Evolutionary conservation across 1,140 invertebrate species (phyloP).

Genomic region (Rhopalosiphum maidis): DNA sequence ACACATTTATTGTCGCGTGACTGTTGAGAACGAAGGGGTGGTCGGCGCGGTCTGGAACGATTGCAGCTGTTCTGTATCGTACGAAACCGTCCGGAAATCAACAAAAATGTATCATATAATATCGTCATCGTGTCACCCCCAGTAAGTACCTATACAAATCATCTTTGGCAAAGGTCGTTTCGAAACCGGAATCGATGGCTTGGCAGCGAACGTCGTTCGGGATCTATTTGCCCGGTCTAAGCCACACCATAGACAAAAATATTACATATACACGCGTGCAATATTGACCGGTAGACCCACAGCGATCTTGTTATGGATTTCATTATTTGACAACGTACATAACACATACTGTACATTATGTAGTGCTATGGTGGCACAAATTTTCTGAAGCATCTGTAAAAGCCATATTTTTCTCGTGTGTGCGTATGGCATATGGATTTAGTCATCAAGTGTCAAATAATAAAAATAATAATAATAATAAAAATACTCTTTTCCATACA

Average conservation of each 20-base stretch:
- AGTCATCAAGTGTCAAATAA: conserved; percentile 49
- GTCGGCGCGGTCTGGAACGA: not conserved
- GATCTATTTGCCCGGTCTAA: not conserved
- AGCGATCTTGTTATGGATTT: not conserved
- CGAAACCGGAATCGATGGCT: too few relatives aligned
- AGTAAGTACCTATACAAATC: not conserved
- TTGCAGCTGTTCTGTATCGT: not conserved
- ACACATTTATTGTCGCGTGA: not conserved
- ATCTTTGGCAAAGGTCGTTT: too few relatives aligned
- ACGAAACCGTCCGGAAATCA: not conserved
- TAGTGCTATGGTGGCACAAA: not conserved
- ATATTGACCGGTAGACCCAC: not conserved
- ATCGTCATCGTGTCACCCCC: not conserved
- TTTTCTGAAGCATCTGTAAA: not conserved
- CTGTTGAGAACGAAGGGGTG: not conserved
- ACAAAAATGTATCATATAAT: not conserved
- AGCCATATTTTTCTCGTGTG: not conserved
- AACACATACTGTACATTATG: not conserved
- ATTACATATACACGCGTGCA: not conserved
- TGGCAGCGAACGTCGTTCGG: not conserved
- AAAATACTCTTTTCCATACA: not conserved
- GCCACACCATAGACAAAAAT: not conserved
- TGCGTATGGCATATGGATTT: not conserved
- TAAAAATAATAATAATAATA: not conserved
- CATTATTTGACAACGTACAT: not conserved